Evolutionary conservation across 1,140 invertebrate species (phyloP), one percentile per base, ranked within the genome.

Genomic region (Catajapyx aquilonaris): DNA sequence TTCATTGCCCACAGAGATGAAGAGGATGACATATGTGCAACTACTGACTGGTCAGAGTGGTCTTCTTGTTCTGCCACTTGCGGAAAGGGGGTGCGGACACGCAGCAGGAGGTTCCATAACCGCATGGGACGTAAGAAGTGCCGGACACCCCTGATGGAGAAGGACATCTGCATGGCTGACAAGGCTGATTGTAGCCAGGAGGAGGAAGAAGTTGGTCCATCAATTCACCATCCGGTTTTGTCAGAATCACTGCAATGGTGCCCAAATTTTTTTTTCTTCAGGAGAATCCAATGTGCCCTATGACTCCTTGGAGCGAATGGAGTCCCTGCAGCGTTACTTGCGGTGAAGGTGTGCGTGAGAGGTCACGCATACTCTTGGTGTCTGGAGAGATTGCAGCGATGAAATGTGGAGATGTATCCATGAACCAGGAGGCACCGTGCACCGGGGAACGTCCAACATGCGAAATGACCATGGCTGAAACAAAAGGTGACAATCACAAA

Each of bases 1-100:
- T n/a, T n/a, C n/a, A n/a, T n/a, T n/a, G n/a, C n/a, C n/a, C n/a
- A n/a, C n/a, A n/a, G n/a, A n/a, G n/a, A n/a, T n/a, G n/a, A n/a
- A n/a, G 52, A 54, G 25, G 51, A 51, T 5, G 39, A 57, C 17
- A 56, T 0, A 44, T 73, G n/a, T 90, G 85, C 52, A 22, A 76
- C 74, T 0, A 68, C 69, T 1, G 63, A 69, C 10, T 90, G 84
- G 84, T 64, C 68, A 15, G 53, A 62, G 22, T 90, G 81, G 81
- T 76, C 76, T 4, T 69, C 77, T 41, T 91, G 85, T 54, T 81
- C 80, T 0, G 69, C 68, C 1, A 73, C 73, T 5, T 91, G 86
- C 52, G 84, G 83, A 1, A 58, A 75, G 22, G 86, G 85, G 1
- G 57, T 78, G 25, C 69, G 64, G 50, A 75, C 78, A 55, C 61